Evolutionary conservation across 2,888 invertebrate genomes (phyloP).

Genomic region (Myopa testacea): DNA sequence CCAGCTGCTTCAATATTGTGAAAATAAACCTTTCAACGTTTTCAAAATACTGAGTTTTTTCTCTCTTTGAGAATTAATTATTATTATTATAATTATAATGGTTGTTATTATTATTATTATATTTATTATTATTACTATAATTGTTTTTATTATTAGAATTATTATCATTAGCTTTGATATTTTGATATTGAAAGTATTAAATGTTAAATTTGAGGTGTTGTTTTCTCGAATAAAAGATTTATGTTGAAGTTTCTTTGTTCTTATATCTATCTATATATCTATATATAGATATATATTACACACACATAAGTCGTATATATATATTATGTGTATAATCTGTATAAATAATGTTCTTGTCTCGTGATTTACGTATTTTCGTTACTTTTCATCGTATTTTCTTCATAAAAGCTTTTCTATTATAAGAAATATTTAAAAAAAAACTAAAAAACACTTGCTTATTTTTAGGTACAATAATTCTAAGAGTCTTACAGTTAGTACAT

Average conservation of each 20-base stretch:
- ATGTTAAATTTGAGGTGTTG: too few species aligned
- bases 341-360: constrained; percentile 46
- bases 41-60: background rate
- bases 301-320: background rate
- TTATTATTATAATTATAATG: too few species aligned
- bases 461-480: constrained; percentile 14
- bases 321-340: background rate
- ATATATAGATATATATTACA: constrained; percentile 1
- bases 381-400: constrained; percentile 36
- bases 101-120: too few species aligned
- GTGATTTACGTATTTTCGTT: constrained; percentile 65
- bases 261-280: background rate
- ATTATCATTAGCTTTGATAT: background rate
- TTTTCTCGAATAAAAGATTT: too few species aligned
- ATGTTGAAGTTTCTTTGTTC: background rate
- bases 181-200: background rate
- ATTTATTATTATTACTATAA: too few species aligned
- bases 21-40: background rate
- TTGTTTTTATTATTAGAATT: background rate
- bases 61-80: too few species aligned
- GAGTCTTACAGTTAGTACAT: background rate
- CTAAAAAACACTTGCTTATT: constrained; percentile 20
- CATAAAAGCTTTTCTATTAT: background rate
- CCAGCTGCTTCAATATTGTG: background rate
- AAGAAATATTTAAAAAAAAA: constrained; percentile 7